Conservation (phyloP, 2,888 invertebrate genomes). For the Drosophila phalerata region DNA sequence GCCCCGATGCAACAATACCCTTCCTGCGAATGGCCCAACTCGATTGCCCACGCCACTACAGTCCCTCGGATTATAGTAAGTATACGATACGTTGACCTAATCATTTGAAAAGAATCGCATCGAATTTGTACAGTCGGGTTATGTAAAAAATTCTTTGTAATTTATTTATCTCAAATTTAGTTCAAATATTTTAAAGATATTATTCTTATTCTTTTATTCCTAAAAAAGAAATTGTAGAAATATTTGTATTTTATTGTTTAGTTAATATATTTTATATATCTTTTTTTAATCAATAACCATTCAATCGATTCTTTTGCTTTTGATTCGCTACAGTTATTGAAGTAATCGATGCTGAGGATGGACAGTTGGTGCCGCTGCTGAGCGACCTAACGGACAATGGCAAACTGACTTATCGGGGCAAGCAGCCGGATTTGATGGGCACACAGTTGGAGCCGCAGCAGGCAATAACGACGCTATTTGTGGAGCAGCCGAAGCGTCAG, state of each 20-base stretch:
- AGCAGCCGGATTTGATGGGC: slow-evolving; percentile 37
- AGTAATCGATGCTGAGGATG: slow-evolving; percentile 87
- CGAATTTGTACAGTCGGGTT: too few species aligned
- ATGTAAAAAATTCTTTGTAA: too few species aligned
- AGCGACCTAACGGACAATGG: slow-evolving; percentile 88
- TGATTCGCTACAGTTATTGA: slow-evolving; percentile 87
- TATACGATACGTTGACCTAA: slow-evolving; percentile 38
- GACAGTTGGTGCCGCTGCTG: slow-evolving; percentile 86
- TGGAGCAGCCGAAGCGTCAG: slow-evolving; percentile 80
- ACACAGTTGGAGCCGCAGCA: slow-evolving; percentile 83
- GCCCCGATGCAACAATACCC: slow-evolving; percentile 88
- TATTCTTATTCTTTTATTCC: too few species aligned
- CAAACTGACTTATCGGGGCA: slow-evolving; percentile 83
- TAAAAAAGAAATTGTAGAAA: too few species aligned
- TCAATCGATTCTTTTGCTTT: not conserved
- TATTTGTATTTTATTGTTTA: too few species aligned
- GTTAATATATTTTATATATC: too few species aligned
- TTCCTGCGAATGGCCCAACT: slow-evolving; percentile 87
- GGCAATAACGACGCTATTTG: slow-evolving; percentile 84
- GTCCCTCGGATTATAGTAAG: slow-evolving; percentile 90
- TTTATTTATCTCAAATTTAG: too few species aligned
- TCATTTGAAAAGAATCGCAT: not conserved
- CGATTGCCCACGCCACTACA: slow-evolving; percentile 88
- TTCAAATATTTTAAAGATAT: too few species aligned
- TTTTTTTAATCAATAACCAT: not conserved